Evolutionary conservation across 2,113 vertebrate species (phyloP).

Genomic region (Ophthalmolycus amberensis): DNA sequence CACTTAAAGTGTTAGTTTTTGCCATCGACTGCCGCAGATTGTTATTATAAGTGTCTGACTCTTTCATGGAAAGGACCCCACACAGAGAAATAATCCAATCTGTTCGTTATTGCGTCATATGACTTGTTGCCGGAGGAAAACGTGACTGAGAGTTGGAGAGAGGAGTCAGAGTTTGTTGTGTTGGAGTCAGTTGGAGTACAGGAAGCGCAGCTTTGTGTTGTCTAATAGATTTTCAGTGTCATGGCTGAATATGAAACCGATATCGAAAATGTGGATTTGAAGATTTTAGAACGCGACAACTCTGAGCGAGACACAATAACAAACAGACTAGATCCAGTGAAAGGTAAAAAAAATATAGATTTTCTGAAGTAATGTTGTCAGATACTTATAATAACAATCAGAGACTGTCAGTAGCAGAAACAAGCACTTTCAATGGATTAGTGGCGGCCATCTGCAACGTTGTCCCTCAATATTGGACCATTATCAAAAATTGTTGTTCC

Average conservation of each 20-base stretch:
- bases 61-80: background rate
- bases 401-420: too few relatives aligned
- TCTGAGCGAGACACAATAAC: background rate
- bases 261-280: background rate
- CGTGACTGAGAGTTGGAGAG: background rate
- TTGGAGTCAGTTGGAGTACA: background rate
- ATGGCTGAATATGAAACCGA: background rate
- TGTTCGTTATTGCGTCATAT: background rate
- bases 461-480: background rate
- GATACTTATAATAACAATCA: background rate
- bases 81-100: background rate
- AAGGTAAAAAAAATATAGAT: background rate
- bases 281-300: background rate
- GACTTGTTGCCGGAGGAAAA: background rate
- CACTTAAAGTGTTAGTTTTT: too few relatives aligned
- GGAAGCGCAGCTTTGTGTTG: background rate
- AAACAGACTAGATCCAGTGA: background rate
- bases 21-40: too few relatives aligned
- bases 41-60: background rate
- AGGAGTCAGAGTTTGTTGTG: background rate
- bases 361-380: background rate
- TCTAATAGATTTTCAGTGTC: background rate
- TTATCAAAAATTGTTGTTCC: background rate
- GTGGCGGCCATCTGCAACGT: background rate
- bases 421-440: too few relatives aligned